Base-by-base conservation (phyloP, 2,797 vertebrate genomes). In the Thripadectes ignobilis region DNA sequence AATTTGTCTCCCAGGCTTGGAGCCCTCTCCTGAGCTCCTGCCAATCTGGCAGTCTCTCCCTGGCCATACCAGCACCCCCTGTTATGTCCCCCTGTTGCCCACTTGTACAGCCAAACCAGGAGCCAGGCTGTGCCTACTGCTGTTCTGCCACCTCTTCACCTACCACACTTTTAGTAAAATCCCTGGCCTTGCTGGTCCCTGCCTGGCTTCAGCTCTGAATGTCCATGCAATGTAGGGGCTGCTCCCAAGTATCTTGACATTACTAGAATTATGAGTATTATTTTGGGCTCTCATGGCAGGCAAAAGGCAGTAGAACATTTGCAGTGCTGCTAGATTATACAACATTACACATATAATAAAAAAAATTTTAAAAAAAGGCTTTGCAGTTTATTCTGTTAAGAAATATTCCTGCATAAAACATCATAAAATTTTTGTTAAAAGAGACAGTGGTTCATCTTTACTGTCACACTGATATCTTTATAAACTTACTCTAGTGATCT, bases 401-500 rank as follows among this genome's bases (percentile, higher is more conserved):
- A 94, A 88, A 62, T 88, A 92, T 91, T 93, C 71, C 76, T 81
- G 59, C 76, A 74, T 85, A 85, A 93, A 91, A 39, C 21, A 82
- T 81, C 96, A 59, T 92, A 39, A 79, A 83, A 63, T 39, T 41
- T 85, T 77, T 23, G n/a, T 55, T 13, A 78, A 87, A 92, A 85
- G 85, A 91, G 79, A 90, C 17, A 82, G 80, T 88, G 66, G 84
- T 90, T 97, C 95, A 95, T 97, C 82, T 93, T 96, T 94, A 95
- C 85, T 92, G 88, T 93, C 93, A 95, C 10, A 1, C 4, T 95
- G 96, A 96, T 96, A 92, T 92, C 86, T 97, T 97, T 96, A 97
- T 95, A 97, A 96, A 97, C 94, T 93, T 87, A 91, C 80, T 90
- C 85, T 34, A 63, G 85, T 97, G 96, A 97, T 97, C 93, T 92